Base-by-base conservation (phyloP, 2,888 invertebrate genomes). In the Pandemis corylana region DNA sequence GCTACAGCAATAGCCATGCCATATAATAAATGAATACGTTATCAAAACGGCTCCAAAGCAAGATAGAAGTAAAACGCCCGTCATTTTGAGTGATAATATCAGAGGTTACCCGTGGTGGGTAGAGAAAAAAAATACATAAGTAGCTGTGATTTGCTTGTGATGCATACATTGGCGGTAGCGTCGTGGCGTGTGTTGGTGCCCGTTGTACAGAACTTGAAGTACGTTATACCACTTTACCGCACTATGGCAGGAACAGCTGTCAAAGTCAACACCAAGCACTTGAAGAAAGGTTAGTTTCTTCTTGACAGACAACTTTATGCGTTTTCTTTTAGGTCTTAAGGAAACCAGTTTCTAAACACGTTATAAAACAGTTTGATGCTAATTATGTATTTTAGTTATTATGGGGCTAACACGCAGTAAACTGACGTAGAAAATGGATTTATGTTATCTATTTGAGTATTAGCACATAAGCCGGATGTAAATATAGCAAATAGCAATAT, bases 261-360 rank as follows among this genome's bases (percentile, higher is more conserved):
- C 51, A 87, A 83, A 73, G 82, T 89, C 44, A 88, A 94, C 83
- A 83, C 89, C 42, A 93, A 89, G 80, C 93, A 94, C 84, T 83
- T 93, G 51, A 85, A 75, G 76, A 90, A 85, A 87, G 93, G 93
- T 93, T 76, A 82, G 90, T 85, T 28, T 9, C 0, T 69, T 41
- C 59, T 42, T 7, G 10, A 2, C 10, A 9, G 15, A 12, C 15
- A 5, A 20, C 13, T 36, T 13, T 36, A n/a, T 36, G n/a, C 51
- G 9, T 36, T 51, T 7, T 51, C 49, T n/a, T 15, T 46, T 49
- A n/a, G 3, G 15, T 49, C 9, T n/a, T 51, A 36, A 36, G 66
- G 15, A 59, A 42, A 7, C 12, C 2, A 10, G 36, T 53, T 67
- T 51, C 5, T 15, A 53, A 41, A 67, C 3, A 6, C 4, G 7